Evolutionary conservation across 2,888 invertebrate species (phyloP).

Genomic region (Belgica antarctica): DNA sequence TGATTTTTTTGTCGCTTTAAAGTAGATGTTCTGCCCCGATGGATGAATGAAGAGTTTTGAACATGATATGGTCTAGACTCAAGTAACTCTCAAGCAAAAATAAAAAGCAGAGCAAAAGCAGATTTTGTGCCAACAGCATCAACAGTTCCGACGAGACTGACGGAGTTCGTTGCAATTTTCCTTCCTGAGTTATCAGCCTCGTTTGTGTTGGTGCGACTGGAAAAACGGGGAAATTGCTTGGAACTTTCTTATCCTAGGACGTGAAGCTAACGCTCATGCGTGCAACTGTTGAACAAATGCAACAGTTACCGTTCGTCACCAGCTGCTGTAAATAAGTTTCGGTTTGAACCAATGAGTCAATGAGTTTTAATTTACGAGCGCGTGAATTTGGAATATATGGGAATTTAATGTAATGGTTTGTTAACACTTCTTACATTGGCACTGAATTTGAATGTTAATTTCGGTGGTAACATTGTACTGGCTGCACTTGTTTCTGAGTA

Average conservation of each 20-base stretch:
- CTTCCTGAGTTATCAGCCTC: not conserved
- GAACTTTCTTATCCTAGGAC: constrained; percentile 6
- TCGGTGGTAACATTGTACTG: too few species aligned
- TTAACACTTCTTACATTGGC: too few species aligned
- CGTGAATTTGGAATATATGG: too few species aligned
- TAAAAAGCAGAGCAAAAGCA: not conserved
- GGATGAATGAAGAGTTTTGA: too few species aligned
- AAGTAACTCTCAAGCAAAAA: not conserved
- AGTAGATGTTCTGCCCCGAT: not conserved
- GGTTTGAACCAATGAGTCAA: too few species aligned
- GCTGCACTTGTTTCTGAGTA: too few species aligned
- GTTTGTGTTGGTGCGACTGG: constrained; percentile 25
- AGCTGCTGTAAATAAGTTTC: constrained; percentile 18
- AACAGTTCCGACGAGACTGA: constrained; percentile 21
- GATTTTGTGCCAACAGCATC: constrained; percentile 3
- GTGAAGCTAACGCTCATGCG: not conserved
- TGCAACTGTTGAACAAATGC: constrained; percentile 14
- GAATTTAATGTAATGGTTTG: too few species aligned
- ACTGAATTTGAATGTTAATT: too few species aligned
- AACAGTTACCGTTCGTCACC: constrained; percentile 5
- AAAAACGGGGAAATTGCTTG: constrained; percentile 21
- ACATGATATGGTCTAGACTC: constrained; percentile 24
- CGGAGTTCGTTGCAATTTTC: not conserved
- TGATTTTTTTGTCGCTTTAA: not conserved
- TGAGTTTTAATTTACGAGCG: too few species aligned